Base-by-base conservation (phyloP, 64 coral and sea anemone species). In the Catalaphyllia jardinei region DNA sequence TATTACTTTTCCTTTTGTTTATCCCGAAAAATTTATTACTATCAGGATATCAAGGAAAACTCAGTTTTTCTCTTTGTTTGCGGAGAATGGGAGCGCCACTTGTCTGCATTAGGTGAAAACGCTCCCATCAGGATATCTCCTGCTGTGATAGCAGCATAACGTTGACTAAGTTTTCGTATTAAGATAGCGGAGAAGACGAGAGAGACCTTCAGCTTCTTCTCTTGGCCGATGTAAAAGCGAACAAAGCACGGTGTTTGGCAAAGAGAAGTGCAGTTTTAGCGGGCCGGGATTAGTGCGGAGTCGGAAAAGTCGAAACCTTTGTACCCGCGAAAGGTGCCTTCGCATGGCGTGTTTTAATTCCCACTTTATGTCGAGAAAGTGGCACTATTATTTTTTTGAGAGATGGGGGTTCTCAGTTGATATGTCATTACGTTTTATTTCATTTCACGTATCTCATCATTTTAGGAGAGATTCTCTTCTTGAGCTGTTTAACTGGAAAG, bases 21-120 rank as follows among this genome's bases (percentile, higher is more conserved):
- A n/a, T 69, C 22, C 65, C 65, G 65, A 27, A 79, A 46, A 57
- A 17, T 77, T 79, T 29, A 54, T 55, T 79, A 27, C 20, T 0
- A 33, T 46, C 7, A 38, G 19, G 29, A 61, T 61, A 29, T 31
- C 25, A 33, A 46, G 29, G 29, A 4, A 31, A 81, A n/a, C 67
- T 83, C 35, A 4, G n/a, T 38, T 18, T 25, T 71, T 46, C 30
- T 39, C 61, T 85, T 85, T 85, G 16, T 46, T 49, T 71, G 63
- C 13, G 25, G 67, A 71, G 62, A 85, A 71, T 71, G 22, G 63
- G 8, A 85, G 81, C 81, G 81, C 81, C 81, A 67, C 24, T 85
- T 51, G 81, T 85, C 81, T 85, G 67, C 62, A 14, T 25, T 46
- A 20, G 38, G 22, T 27, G 78, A 31, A 67, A 35, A 65, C 35